Evolutionary conservation across 1,140 invertebrate genomes (phyloP).

Genomic region (Musca domestica): DNA sequence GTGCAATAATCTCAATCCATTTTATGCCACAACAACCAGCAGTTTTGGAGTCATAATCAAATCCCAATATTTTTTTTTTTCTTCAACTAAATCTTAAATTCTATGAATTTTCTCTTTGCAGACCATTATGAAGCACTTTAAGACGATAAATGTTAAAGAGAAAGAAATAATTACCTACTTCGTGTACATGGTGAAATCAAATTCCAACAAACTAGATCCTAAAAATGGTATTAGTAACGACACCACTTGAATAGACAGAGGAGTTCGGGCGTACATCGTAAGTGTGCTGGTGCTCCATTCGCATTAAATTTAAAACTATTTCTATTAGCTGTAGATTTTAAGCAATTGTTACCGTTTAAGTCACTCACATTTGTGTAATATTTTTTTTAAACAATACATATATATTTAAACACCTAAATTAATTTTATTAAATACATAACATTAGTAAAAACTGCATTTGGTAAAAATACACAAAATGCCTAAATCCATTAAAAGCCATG

Average conservation of each 20-base stretch:
- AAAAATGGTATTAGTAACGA: slow-evolving; percentile 67
- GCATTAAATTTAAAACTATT: slow-evolving; percentile 3
- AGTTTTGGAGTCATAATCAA: no score
- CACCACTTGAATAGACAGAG: slow-evolving; percentile 37
- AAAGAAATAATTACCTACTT: slow-evolving; percentile 95
- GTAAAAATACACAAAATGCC: no score
- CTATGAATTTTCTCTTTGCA: slow-evolving; percentile 56
- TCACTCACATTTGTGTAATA: slow-evolving; percentile 22
- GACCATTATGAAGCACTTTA: slow-evolving; percentile 92
- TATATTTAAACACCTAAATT: no score
- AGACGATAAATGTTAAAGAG: slow-evolving; percentile 87
- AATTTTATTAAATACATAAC: no score
- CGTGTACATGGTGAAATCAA: slow-evolving; percentile 94
- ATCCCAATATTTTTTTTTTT: no score
- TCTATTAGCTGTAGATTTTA: background rate
- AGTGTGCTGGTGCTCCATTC: slow-evolving; percentile 1
- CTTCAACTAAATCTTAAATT: no score
- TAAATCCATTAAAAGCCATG: no score
- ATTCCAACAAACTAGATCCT: slow-evolving; percentile 88
- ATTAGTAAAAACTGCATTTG: no score
- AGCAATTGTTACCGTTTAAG: slow-evolving; percentile 19
- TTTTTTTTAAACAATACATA: slow-evolving; percentile 1
- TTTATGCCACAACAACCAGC: no score
- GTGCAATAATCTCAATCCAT: no score
- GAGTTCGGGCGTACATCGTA: background rate